A percentile compares a stretch with the other conserved stretches of the same genome.
These are phyloP conservation scores for Agonopterix alstromeriana DNA, from an alignment of 2,888 invertebrate species.

Conservation along the genomic window DNA sequence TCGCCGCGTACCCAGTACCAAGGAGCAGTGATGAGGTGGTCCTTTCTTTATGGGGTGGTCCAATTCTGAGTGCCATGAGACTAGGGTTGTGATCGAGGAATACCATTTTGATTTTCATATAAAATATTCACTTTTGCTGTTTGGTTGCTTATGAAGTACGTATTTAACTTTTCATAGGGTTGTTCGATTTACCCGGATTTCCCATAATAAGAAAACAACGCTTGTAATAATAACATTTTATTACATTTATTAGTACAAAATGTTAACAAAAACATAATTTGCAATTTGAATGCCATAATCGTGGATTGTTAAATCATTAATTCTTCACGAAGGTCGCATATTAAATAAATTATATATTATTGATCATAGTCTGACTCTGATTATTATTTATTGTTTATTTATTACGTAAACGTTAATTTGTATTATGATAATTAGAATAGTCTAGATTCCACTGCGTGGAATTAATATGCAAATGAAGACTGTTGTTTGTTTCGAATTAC, in stretches of 20 bases:
- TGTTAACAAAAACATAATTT: constrained; percentile 29
- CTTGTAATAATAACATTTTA: background rate
- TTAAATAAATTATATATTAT: constrained; percentile 49
- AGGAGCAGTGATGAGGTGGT: no score
- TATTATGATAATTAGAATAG: constrained; percentile 5
- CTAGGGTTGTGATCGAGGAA: no score
- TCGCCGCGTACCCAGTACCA: no score
- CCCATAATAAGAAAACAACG: background rate
- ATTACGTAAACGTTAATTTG: constrained; percentile 4
- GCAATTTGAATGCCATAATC: constrained; percentile 52
- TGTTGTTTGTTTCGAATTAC: no score
- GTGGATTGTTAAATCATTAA: constrained; percentile 57
- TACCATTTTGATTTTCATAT: no score
- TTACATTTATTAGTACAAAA: background rate
- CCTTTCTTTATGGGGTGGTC: no score
- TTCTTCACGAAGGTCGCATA: constrained; percentile 34
- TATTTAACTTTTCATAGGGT: no score
- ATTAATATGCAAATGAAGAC: no score
- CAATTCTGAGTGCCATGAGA: no score
- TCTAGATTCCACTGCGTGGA: background rate
- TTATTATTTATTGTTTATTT: constrained; percentile 29
- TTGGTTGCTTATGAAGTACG: no score
- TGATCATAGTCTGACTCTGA: constrained; percentile 33
- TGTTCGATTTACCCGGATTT: no score
- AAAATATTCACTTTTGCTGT: no score